Evolutionary conservation across 2,797 vertebrate genomes (phyloP), one percentile per base, ranked within the genome.

Genomic region (Hapalemur alaotrensis): DNA sequence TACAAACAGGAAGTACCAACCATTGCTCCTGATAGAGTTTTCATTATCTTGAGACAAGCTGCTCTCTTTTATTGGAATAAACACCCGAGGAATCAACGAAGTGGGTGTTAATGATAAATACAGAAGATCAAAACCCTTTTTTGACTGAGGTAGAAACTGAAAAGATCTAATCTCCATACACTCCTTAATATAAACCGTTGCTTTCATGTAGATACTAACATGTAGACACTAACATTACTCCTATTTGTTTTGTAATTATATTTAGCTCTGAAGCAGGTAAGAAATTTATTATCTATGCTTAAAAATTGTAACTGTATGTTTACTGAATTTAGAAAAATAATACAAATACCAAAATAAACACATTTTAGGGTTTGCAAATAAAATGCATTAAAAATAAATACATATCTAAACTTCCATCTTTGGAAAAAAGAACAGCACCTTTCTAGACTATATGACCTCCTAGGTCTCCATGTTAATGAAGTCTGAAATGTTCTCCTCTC

Each of bases 391-490:
- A 85, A 80, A 92, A 65, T n/a, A 73, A 73, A 81, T 12, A 80
- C 1, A 78, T 75, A 59, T 86, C 18, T 80, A 11, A 79, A 84
- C 1, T 59, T 61, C 7, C 48, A 52, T 91, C 43, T 91, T 93
- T 84, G 14, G 7, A 3, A 63, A 23, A 73, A 78, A 63, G 11
- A 88, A 48, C 0, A 93, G 7, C 4, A 88, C 14, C 46, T 96
- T 95, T 67, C 13, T 38, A 79, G 35, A 96, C 30, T 63, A 38
- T 67, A 5, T 91, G 52, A 72, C 46, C 46, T 72, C 13, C 3
- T 59, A 3, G 30, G 38, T 85, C 30, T 41, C 48, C 17, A 35
- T 83, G 28, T 95, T 92, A 93, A 95, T 89, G 63, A 95, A 89
- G 54, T 17, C 41, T 83, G 41, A 70, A 89, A 72, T 5, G 35